Evolutionary conservation across 2,888 invertebrate genomes (phyloP), one percentile per base, ranked within the genome.

Genomic region (Hymenopus coronatus): DNA sequence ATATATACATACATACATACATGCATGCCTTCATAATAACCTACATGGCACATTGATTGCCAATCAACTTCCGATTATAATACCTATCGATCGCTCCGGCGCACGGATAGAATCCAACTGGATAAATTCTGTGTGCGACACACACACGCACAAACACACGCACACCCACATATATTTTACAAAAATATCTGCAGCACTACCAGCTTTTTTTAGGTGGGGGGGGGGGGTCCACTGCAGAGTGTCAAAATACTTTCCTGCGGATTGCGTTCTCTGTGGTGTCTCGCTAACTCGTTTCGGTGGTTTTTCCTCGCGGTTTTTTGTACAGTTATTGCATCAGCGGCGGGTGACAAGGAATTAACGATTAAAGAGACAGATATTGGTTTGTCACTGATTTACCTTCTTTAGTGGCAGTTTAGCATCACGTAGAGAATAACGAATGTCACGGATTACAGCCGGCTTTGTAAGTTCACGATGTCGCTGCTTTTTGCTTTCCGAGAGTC

Each of bases 61-160:
- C 90, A 90, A 90, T 90, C 90, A 90, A 89, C 89, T 89, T 89
- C 88, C 90, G 90, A 90, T 90, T 90, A 90, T 90, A 89, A 90
- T 90, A 90, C 90, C 82, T 88, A 90, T 89, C 89, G 89, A 89
- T 89, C 88, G 88, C 25, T 87, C 27, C 82, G 33, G 82, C 30
- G 82, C 33, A 33, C 46, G 82, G 54, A 81, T 81, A 86, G 86
- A 70, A 40, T 87, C 87, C 87, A 82, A 87, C 87, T 87, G 87
- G 87, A 33, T 87, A 82, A 87, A 87, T 87, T 70, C 87, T 87
- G 54, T 70, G 54, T 70, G 54, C 14, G 54, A 25, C 54, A 70
- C 54, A 70, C 54, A 70, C 54, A 70, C 54, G 20, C 54, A 70
- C 8, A 82, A 27, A 70, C 54, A 70, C 54, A 70, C 54, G 25